Evolutionary conservation across 2,113 vertebrate genomes (phyloP).

Genomic region (Gracilinanus agilis): DNA sequence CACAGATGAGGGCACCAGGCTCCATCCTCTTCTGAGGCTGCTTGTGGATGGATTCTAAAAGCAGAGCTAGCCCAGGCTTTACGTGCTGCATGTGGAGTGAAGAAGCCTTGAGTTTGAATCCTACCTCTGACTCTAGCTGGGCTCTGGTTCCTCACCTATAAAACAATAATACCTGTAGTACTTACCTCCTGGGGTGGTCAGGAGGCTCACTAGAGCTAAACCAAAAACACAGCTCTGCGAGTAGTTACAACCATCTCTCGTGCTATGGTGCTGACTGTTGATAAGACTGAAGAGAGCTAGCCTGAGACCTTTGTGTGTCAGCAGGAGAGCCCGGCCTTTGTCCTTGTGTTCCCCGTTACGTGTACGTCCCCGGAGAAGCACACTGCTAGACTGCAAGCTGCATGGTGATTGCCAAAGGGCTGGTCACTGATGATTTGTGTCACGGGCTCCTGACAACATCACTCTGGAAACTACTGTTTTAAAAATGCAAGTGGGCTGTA

Average conservation of each 20-base stretch:
- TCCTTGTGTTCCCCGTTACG: neutral
- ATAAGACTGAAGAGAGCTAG: neutral
- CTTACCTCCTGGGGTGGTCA: neutral
- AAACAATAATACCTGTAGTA: neutral
- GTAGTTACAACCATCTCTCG: neutral
- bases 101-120: neutral
- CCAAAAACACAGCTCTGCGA: neutral
- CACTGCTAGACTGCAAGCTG: neutral
- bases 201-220: neutral
- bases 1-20: neutral
- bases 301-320: neutral
- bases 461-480: neutral
- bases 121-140: neutral
- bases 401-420: neutral
- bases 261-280: neutral
- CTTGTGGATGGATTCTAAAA: conserved; percentile 16
- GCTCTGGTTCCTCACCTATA: neutral
- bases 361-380: neutral
- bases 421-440: no score
- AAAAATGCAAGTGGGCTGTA: neutral
- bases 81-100: neutral
- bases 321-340: neutral
- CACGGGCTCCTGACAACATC: neutral
- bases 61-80: neutral
- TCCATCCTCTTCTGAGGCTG: neutral